Evolutionary conservation across 2,888 invertebrate species (phyloP).

Genomic region (Synanthedon tipuliformis): DNA sequence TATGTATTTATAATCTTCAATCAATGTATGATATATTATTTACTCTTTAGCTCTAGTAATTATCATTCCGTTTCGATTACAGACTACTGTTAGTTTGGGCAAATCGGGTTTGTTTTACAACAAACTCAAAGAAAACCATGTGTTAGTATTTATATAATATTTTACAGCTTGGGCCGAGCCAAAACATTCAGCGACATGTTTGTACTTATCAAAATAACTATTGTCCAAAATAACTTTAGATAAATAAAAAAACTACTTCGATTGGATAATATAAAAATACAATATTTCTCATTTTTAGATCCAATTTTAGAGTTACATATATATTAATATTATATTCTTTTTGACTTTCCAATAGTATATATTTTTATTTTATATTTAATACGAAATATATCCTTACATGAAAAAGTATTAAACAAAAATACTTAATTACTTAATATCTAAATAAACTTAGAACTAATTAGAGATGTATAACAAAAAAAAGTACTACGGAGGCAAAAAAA

Average conservation of each 20-base stretch:
- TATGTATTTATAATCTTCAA: conserved; percentile 70
- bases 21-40: conserved; percentile 68
- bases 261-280: conserved; percentile 58
- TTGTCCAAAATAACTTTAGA: conserved; percentile 32
- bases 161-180: conserved; percentile 47
- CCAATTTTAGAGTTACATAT: conserved; percentile 43
- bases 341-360: conserved; percentile 4
- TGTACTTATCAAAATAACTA: conserved; percentile 55
- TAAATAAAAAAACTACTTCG: conserved; percentile 37
- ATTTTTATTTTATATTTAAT: conserved; percentile 13
- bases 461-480: conserved; percentile 12
- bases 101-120: conserved; percentile 32
- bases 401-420: conserved; percentile 10
- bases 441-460: conserved; percentile 10
- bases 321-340: conserved; percentile 6
- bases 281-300: conserved; percentile 43
- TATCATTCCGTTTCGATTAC: conserved; percentile 54
- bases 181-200: conserved; percentile 43
- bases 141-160: too few relatives aligned
- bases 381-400: conserved; percentile 24
- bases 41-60: conserved; percentile 62
- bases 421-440: conserved; percentile 3
- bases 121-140: conserved; percentile 14
- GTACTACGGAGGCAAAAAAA: conserved; percentile 23
- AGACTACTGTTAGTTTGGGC: conserved; percentile 33